phyloP scores from a whole-genome alignment of 1,140 invertebrate species.

The Lasioglossum baleicum region DNA sequence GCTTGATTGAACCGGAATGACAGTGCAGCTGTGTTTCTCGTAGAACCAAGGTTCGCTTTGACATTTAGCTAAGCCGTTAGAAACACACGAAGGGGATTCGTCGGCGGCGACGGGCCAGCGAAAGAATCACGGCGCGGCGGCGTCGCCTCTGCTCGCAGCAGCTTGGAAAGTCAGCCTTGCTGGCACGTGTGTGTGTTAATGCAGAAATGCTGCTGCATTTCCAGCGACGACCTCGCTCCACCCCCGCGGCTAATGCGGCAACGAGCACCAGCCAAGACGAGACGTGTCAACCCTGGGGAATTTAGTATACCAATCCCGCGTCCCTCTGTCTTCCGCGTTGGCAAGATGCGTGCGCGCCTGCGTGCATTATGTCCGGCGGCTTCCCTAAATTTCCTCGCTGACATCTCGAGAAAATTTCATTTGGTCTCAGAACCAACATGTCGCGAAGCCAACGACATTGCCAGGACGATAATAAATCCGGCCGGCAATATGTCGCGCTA shows the following conservation, averaged over 20 bases:
- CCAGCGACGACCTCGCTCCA: constrained; percentile 1
- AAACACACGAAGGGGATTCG: not conserved
- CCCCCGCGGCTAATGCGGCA: constrained; percentile 37
- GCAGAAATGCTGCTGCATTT: constrained; percentile 52
- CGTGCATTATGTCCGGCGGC: constrained; percentile 4
- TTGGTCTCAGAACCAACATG: too few relatives aligned
- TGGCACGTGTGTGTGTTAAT: constrained; percentile 44
- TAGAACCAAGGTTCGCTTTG: too few relatives aligned
- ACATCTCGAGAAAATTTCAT: not conserved
- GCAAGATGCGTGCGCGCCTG: not conserved
- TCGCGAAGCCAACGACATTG: not conserved
- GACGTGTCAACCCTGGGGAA: constrained; percentile 34
- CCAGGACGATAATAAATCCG: not conserved
- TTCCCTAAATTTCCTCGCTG: not conserved
- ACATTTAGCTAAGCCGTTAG: not conserved
- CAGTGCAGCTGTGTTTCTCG: too few relatives aligned
- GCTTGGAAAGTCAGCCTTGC: not conserved
- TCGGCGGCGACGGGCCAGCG: not conserved
- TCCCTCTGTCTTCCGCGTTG: not conserved
- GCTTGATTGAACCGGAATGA: too few relatives aligned
- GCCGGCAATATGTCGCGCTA: not conserved
- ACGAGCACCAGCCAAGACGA: constrained; percentile 29
- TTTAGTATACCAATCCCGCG: constrained; percentile 37
- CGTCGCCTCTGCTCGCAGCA: not conserved
- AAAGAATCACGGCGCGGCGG: not conserved